A percentile compares a stretch with the other conserved stretches of the same genome.
Evolutionary conservation across 2,113 vertebrate genomes (phyloP).

Genomic region (Semnornis frantzii): DNA sequence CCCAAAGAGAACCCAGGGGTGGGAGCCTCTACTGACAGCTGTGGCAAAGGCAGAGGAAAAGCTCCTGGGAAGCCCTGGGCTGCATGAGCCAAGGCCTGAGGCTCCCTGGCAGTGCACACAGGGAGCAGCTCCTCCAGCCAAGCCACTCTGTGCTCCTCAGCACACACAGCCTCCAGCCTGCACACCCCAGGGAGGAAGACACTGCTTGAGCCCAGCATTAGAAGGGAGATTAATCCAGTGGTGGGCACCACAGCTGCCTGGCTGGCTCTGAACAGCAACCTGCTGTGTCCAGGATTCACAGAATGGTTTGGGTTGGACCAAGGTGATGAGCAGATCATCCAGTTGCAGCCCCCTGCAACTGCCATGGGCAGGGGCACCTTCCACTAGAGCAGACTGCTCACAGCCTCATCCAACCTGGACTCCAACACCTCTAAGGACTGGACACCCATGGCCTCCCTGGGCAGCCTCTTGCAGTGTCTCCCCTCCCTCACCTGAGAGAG

Average conservation of each 20-base stretch:
- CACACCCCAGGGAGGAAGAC: neutral
- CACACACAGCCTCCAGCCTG: neutral
- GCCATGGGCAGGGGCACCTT: too few relatives aligned
- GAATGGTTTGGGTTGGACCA: too few relatives aligned
- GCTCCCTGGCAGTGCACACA: neutral
- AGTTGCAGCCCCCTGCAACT: too few relatives aligned
- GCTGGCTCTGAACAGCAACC: neutral
- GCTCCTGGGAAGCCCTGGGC: neutral
- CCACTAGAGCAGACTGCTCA: too few relatives aligned
- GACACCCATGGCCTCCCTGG: too few relatives aligned
- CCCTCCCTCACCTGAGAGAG: too few relatives aligned
- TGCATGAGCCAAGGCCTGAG: fast-evolving
- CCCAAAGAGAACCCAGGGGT: neutral
- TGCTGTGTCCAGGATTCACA: fast-evolving
- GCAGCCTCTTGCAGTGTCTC: too few relatives aligned
- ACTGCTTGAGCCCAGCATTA: neutral
- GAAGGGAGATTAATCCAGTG: neutral
- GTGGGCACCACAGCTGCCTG: neutral
- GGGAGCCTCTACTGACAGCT: neutral
- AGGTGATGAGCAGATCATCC: too few relatives aligned
- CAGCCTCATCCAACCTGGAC: too few relatives aligned
- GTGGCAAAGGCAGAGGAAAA: neutral
- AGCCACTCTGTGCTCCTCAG: neutral
- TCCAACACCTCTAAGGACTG: too few relatives aligned
- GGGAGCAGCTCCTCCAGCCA: neutral